phyloP scores from a whole-genome alignment of 2,113 vertebrate species.

The Silurus meridionalis region DNA sequence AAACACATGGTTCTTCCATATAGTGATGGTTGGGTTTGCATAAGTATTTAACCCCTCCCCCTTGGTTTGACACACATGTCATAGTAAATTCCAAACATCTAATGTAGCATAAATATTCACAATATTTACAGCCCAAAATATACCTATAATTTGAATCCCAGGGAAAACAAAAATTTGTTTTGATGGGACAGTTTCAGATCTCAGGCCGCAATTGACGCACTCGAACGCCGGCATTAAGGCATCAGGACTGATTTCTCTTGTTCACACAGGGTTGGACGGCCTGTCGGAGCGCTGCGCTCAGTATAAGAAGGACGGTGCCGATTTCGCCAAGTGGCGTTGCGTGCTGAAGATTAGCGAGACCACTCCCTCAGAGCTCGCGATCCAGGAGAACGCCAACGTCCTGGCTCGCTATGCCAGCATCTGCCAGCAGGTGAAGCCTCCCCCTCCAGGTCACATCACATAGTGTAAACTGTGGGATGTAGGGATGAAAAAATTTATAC shows the following conservation, averaged over 20 bases:
- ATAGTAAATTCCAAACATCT: too few relatives aligned
- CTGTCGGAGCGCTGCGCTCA: conserved; percentile 94
- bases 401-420: conserved; percentile 96
- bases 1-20: not conserved
- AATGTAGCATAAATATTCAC: too few relatives aligned
- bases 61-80: not conserved
- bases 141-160: not conserved
- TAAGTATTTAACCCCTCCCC: not conserved
- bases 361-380: conserved; percentile 88
- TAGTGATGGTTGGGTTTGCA: not conserved
- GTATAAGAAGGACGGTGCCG: conserved; percentile 95
- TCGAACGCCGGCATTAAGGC: not conserved
- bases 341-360: conserved; percentile 93
- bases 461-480: too few relatives aligned
- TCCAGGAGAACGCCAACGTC: conserved; percentile 96
- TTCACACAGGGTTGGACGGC: conserved; percentile 84
- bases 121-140: not conserved
- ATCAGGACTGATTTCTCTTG: not conserved
- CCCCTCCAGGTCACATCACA: not conserved
- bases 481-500: not conserved
- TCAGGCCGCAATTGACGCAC: not conserved
- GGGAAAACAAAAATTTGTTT: not conserved
- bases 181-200: too few relatives aligned
- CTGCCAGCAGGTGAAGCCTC: conserved; percentile 87
- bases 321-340: conserved; percentile 96